Conservation (phyloP, 2,888 invertebrate species). For the Napeogenes sylphis region DNA sequence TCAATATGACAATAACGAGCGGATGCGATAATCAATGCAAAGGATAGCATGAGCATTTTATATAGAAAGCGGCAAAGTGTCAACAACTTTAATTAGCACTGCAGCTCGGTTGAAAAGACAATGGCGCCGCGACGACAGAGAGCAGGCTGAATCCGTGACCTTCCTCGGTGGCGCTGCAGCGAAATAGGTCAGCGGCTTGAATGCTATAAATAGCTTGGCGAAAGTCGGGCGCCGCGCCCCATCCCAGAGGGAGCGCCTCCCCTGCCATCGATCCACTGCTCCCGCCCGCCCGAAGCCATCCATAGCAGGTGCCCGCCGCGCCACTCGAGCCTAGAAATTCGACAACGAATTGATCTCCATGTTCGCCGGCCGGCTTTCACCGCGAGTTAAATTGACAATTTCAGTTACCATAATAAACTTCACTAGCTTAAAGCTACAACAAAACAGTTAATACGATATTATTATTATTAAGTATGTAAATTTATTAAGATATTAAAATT, state of each 20-base stretch:
- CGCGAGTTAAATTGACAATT: conserved; percentile 20
- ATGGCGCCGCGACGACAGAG: conserved; percentile 70
- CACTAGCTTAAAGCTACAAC: too few relatives aligned
- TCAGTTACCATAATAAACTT: neutral
- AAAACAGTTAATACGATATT: too few relatives aligned
- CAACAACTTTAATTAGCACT: conserved; percentile 75
- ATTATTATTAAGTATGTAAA: too few relatives aligned
- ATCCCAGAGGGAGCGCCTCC: conserved; percentile 54
- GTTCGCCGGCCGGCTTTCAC: conserved; percentile 11
- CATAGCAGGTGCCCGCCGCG: conserved; percentile 16
- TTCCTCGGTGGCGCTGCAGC: conserved; percentile 73
- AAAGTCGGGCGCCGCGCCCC: conserved; percentile 74
- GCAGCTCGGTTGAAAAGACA: conserved; percentile 71
- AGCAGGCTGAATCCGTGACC: conserved; percentile 75
- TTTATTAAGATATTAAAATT: too few relatives aligned
- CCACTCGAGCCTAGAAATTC: conserved; percentile 42
- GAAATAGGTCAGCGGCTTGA: conserved; percentile 77
- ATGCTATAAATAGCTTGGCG: conserved; percentile 77
- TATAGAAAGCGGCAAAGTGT: conserved; percentile 57
- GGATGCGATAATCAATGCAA: conserved; percentile 25
- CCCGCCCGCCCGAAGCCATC: conserved; percentile 25
- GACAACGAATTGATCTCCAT: conserved; percentile 40
- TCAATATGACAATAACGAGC: neutral
- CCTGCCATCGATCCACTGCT: conserved; percentile 43
- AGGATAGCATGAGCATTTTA: conserved; percentile 45